Evolutionary conservation across 2,113 vertebrate genomes (phyloP).

Genomic region (Vireo altiloquus): DNA sequence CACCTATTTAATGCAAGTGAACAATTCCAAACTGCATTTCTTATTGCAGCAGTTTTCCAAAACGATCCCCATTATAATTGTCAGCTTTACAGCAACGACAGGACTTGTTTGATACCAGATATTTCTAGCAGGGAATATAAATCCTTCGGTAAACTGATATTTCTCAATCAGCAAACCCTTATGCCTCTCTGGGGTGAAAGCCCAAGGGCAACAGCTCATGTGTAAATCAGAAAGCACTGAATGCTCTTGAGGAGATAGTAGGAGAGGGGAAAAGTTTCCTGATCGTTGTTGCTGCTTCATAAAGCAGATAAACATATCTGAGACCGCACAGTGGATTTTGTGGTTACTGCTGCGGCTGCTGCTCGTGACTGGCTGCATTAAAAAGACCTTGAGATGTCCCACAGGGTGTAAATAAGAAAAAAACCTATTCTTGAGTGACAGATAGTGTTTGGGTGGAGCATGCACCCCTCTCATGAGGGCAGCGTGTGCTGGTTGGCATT

Average conservation of each 20-base stretch:
- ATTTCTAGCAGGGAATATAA: not conserved
- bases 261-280: not conserved
- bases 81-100: not conserved
- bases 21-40: not conserved
- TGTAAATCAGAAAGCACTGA: not conserved
- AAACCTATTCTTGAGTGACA: not conserved
- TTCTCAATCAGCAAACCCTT: not conserved
- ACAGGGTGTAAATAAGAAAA: not conserved
- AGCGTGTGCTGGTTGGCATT: rapidly evolving
- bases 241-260: not conserved
- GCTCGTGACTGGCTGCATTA: not conserved
- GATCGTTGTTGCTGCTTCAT: not conserved
- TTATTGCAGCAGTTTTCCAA: not conserved
- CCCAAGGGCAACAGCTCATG: not conserved
- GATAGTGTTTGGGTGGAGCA: not conserved
- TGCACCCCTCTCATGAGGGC: not conserved
- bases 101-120: not conserved
- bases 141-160: not conserved
- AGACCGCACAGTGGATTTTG: rapidly evolving
- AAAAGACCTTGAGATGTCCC: not conserved
- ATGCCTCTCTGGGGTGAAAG: not conserved
- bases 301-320: not conserved
- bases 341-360: not conserved
- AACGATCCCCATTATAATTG: rapidly evolving
- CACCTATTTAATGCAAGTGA: not conserved